Conservation (phyloP, 92 coral and sea anemone species). For the Heteractis magnifica region DNA sequence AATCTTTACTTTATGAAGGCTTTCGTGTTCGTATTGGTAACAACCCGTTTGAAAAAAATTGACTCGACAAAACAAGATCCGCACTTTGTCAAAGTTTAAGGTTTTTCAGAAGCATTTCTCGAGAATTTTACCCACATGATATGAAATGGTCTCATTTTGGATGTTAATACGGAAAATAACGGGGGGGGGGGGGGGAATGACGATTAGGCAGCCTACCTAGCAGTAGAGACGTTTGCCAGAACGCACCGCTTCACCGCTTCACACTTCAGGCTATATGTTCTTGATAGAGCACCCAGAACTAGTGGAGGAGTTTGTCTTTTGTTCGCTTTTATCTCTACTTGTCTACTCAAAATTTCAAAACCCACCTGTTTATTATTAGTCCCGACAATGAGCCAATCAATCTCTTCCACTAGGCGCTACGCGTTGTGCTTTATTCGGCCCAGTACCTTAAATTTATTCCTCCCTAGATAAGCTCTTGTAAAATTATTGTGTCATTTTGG, state of each 20-base stretch:
- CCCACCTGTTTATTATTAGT: not conserved
- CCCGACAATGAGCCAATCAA: not conserved
- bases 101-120: too few species aligned
- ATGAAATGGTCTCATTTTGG: too few species aligned
- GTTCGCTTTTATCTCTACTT: not conserved
- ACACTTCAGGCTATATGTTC: not conserved
- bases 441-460: not conserved
- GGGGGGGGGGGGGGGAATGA: too few species aligned
- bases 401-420: not conserved
- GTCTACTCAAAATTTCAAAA: not conserved
- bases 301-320: not conserved
- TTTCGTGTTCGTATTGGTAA: too few species aligned
- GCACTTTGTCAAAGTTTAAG: too few species aligned
- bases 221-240: not conserved
- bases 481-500: too few species aligned
- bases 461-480: not conserved
- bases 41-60: too few species aligned
- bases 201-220: too few species aligned
- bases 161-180: too few species aligned
- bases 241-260: not conserved
- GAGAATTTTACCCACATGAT: too few species aligned
- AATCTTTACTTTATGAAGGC: too few species aligned
- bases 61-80: too few species aligned
- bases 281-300: not conserved
- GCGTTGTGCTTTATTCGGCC: not conserved